Evolutionary conservation across 2,113 vertebrate species (phyloP).

Genomic region (Epinephelus cyanopodus): DNA sequence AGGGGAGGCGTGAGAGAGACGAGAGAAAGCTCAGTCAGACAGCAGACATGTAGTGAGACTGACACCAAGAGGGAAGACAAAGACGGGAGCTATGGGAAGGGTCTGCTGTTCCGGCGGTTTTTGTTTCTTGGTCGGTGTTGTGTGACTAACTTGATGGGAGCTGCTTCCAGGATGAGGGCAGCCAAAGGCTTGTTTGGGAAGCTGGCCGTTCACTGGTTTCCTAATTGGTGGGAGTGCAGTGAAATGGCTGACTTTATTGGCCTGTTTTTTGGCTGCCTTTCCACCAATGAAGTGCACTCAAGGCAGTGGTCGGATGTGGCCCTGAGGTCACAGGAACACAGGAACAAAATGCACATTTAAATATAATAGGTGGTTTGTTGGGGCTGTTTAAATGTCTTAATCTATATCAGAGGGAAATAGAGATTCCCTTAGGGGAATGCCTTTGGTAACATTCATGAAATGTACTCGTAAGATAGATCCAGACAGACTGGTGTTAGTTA

Average conservation of each 20-base stretch:
- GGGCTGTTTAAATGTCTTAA: constrained; percentile 19
- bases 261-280: constrained; percentile 41
- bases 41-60: constrained; percentile 5
- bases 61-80: not conserved
- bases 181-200: constrained; percentile 63
- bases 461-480: constrained; percentile 1
- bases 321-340: constrained; percentile 31
- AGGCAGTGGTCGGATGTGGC: constrained; percentile 36
- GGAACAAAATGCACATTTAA: constrained; percentile 11
- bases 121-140: constrained; percentile 35
- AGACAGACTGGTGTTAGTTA: constrained; percentile 11
- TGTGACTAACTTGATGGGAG: constrained; percentile 62
- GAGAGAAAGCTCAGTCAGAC: not conserved
- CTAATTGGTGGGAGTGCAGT: constrained; percentile 65
- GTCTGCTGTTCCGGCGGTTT: constrained; percentile 28
- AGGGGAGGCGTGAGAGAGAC: not conserved
- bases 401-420: constrained; percentile 24
- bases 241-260: constrained; percentile 59
- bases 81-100: constrained; percentile 6
- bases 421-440: not conserved
- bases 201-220: constrained; percentile 45
- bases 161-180: constrained; percentile 50
- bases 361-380: constrained; percentile 15
- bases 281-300: constrained; percentile 39
- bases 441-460: constrained; percentile 17